Conservation (phyloP, 2,888 invertebrate species). For the Cyaniris semiargus region DNA sequence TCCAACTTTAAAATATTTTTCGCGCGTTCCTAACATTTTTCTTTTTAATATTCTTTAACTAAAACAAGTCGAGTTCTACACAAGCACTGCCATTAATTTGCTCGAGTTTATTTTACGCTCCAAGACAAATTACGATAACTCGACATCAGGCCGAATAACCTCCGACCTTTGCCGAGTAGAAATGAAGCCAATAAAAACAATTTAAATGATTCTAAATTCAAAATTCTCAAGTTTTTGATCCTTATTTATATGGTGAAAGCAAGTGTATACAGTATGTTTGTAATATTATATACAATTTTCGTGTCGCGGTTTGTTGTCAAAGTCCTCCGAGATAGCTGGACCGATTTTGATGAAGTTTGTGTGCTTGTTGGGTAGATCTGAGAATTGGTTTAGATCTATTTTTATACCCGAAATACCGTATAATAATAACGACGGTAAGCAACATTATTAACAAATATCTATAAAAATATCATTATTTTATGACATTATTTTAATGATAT, state of each 20-base stretch:
- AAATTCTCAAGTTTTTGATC: background rate
- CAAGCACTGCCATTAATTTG: constrained; percentile 14
- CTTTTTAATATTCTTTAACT: constrained; percentile 22
- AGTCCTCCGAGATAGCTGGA: no score
- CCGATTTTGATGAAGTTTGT: no score
- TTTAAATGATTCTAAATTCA: background rate
- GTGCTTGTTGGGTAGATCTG: no score
- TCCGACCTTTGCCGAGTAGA: background rate
- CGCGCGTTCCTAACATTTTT: constrained; percentile 11
- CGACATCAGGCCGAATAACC: constrained; percentile 7
- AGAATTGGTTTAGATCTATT: no score
- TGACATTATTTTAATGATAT: no score
- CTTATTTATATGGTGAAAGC: background rate
- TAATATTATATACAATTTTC: no score
- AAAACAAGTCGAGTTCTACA: constrained; percentile 15
- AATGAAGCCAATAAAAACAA: constrained; percentile 9
- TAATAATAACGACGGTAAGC: no score
- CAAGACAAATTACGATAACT: constrained; percentile 23
- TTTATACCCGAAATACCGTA: no score
- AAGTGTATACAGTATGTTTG: no score
- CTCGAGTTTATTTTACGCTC: constrained; percentile 21
- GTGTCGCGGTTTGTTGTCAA: no score
- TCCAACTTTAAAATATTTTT: constrained; percentile 18
- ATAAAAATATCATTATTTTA: no score
- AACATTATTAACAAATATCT: no score